Conservation (phyloP, 2,888 invertebrate species). For the Allophyes oxyacanthae region DNA sequence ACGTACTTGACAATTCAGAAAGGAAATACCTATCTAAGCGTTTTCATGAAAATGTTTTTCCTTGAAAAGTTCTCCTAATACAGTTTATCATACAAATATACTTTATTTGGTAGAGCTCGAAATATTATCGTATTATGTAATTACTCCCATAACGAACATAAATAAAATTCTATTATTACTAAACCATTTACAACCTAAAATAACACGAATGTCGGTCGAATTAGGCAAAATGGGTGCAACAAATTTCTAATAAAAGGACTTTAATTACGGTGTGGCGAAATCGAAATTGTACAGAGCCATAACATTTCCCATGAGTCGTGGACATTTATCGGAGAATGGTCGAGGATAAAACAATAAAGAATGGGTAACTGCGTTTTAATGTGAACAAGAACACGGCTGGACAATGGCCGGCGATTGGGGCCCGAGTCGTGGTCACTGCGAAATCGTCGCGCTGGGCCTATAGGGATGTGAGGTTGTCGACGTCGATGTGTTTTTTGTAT, state of each 20-base stretch:
- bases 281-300: constrained; percentile 72
- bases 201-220: constrained; percentile 64
- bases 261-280: constrained; percentile 76
- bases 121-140: too few relatives aligned
- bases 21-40: too few relatives aligned
- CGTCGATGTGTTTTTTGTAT: background rate
- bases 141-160: background rate
- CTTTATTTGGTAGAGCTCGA: too few relatives aligned
- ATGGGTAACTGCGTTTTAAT: constrained; percentile 88
- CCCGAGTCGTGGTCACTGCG: constrained; percentile 80
- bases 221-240: constrained; percentile 75
- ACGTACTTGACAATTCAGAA: too few relatives aligned
- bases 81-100: too few relatives aligned
- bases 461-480: constrained; percentile 33
- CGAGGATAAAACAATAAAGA: constrained; percentile 88
- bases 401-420: constrained; percentile 85
- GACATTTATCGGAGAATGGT: constrained; percentile 83
- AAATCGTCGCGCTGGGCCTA: constrained; percentile 68
- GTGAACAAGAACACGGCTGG: constrained; percentile 86
- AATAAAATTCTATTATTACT: constrained; percentile 19
- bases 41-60: too few relatives aligned
- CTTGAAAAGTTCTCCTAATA: too few relatives aligned
- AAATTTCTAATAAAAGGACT: constrained; percentile 80
- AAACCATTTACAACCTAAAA: constrained; percentile 55
- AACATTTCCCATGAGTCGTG: constrained; percentile 84